Percentiles rank a stretch among this genome's conserved stretches.
Evolutionary conservation across 2,797 vertebrate genomes (phyloP).

Genomic region (Diceros bicornis): DNA sequence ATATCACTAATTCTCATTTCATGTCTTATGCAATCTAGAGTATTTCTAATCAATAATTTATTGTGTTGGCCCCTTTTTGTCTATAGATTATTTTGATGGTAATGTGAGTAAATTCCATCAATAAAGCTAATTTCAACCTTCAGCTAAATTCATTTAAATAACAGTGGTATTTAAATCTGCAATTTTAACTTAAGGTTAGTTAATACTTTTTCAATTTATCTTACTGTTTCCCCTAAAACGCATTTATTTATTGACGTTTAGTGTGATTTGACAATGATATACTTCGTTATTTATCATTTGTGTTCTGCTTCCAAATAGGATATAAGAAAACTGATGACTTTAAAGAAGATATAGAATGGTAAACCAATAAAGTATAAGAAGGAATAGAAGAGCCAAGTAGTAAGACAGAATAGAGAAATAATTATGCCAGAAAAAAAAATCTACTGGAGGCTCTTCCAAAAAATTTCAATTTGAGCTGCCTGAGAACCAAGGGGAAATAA

Average conservation of each 20-base stretch:
- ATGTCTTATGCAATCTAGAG: background rate
- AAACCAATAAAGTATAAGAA: background rate
- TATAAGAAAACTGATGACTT: background rate
- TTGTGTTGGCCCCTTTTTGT: background rate
- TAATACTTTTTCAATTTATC: background rate
- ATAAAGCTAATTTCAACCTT: background rate
- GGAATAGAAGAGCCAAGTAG: background rate
- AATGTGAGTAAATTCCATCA: background rate
- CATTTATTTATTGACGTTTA: background rate
- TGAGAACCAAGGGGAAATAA: background rate
- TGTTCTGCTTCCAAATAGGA: background rate
- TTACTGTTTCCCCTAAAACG: background rate
- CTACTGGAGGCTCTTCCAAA: background rate
- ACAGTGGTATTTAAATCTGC: background rate
- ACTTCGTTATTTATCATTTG: background rate
- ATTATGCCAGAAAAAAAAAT: background rate
- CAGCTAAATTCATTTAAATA: background rate
- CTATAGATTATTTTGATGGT: background rate
- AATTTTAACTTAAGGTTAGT: background rate
- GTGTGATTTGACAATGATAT: background rate
- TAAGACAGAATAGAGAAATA: slow-evolving; percentile 6
- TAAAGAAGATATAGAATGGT: background rate
- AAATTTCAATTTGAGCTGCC: slow-evolving; percentile 1
- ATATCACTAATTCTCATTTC: background rate
- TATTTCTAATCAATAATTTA: background rate